Percentiles rank a stretch among this genome's conserved stretches.
Evolutionary conservation across 2,888 invertebrate species (phyloP).

Genomic region (Sarcophaga variegata): DNA sequence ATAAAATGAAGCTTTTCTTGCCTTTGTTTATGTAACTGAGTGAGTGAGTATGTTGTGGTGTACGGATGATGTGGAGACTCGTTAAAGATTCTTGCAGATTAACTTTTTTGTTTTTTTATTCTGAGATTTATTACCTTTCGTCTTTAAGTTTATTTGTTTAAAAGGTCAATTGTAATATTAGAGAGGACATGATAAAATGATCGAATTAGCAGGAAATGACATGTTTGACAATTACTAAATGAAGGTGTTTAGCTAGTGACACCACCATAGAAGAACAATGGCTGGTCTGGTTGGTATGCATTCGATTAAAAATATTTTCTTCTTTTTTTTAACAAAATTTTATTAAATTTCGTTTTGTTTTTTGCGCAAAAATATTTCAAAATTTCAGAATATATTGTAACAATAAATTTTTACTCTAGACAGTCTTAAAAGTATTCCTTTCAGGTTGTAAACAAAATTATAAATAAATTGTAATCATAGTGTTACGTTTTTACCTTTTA

Average conservation of each 20-base stretch:
- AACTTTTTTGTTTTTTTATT: constrained; percentile 20
- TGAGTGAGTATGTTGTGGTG: constrained; percentile 30
- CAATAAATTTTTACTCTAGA: too few relatives aligned
- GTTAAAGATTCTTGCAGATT: constrained; percentile 61
- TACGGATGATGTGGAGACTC: constrained; percentile 14
- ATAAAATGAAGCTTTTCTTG: constrained; percentile 46
- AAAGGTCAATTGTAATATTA: constrained; percentile 68
- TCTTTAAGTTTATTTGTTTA: constrained; percentile 66
- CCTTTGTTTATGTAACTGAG: not conserved
- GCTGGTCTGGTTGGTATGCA: not conserved
- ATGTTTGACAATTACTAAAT: constrained; percentile 68
- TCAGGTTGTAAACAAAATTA: too few relatives aligned
- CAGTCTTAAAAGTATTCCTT: too few relatives aligned
- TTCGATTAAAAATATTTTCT: not conserved
- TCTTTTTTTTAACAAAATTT: too few relatives aligned
- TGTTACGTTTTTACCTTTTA: too few relatives aligned
- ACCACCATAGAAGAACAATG: constrained; percentile 45
- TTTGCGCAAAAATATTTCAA: too few relatives aligned
- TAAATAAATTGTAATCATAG: too few relatives aligned
- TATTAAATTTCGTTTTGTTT: too few relatives aligned
- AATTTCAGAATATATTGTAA: too few relatives aligned
- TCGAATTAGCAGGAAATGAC: constrained; percentile 68
- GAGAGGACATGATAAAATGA: constrained; percentile 63
- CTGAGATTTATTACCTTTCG: constrained; percentile 65
- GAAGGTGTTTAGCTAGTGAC: constrained; percentile 62